Percentiles rank a stretch among this genome's conserved stretches.
Conservation (phyloP, 2,888 invertebrate species). For the Pycnomerus fuliginosus region DNA sequence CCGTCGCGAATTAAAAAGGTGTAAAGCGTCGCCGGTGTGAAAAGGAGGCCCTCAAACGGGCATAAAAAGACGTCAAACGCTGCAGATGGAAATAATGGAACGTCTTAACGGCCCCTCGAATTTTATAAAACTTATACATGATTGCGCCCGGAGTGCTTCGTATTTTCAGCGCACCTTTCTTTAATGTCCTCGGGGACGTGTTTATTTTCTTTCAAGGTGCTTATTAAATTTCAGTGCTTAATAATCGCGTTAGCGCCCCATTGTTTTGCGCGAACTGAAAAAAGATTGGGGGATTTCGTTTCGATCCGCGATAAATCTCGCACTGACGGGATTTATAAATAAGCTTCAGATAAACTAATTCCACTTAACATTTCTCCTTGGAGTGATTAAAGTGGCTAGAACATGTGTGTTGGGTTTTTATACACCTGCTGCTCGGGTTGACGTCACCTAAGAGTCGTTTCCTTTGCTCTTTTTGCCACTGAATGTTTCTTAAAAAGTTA, state of each 20-base stretch:
- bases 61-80: constrained; percentile 50
- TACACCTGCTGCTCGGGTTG: constrained; percentile 22
- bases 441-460: constrained; percentile 21
- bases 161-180: constrained; percentile 51
- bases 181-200: constrained; percentile 45
- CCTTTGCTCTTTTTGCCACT: too few species aligned
- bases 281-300: constrained; percentile 1
- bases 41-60: constrained; percentile 26
- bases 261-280: constrained; percentile 27
- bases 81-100: constrained; percentile 55
- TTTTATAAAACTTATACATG: constrained; percentile 51
- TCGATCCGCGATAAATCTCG: constrained; percentile 5
- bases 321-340: constrained; percentile 10
- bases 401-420: constrained; percentile 19
- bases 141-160: constrained; percentile 40
- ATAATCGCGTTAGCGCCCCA: constrained; percentile 45
- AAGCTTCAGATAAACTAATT: constrained; percentile 6
- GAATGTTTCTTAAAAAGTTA: too few species aligned
- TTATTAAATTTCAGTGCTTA: constrained; percentile 50
- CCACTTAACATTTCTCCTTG: constrained; percentile 2
- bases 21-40: constrained; percentile 20
- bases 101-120: constrained; percentile 51
- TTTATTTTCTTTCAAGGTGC: constrained; percentile 48
- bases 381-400: constrained; percentile 8
- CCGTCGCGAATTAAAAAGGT: too few species aligned